Base-by-base conservation (phyloP, 30 jellyfish, hydroid and myxozoan species). In the Pseudorhiza aurosa region DNA sequence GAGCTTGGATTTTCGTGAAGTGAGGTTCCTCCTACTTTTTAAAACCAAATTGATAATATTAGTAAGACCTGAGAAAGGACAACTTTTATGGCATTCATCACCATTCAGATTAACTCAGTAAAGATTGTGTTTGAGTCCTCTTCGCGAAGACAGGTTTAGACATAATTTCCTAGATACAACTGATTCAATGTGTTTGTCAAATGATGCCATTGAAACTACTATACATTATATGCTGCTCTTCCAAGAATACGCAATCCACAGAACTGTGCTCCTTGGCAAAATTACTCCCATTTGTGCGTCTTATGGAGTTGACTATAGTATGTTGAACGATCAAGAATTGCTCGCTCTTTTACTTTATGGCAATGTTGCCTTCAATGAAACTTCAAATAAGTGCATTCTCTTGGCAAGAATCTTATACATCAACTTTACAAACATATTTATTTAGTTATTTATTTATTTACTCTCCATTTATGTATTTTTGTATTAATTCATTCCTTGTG, bases 171-270 rank as follows among this genome's bases (percentile, higher is more conserved):
- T 67, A 18, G 63, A 40, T 37, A 67, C 81, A 65, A 67, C 39
- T 67, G 81, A 67, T 21, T 65, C 60, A 67, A 67, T 67, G 81
- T 67, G 81, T 40, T 67, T 67, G 63, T 36, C 81, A 32, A 36
- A 67, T 32, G 33, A 67, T 21, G 81, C 65, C 40, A 37, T 22
- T 67, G 81, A 67, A 67, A 67, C 39, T 29, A 32, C 81, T 67
- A 67, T 40, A 19, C 43, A 33, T 35, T 40, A 4, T 36, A 33
- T 67, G 63, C 81, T 67, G 67, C 81, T 67, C 81, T 67, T 65
- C 51, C 81, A 67, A 26, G 81, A 37, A 67, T 67, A 45, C 67
- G 67, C 81, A 32, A 19, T 37, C 81, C 63, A 37, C 68, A 67
- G 67, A 67, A 67, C 81, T 35, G 81, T 67, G 68, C 63, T 33